Percentiles rank a stretch among this genome's conserved stretches.
Evolutionary conservation across 2,888 invertebrate species (phyloP).

Genomic region (Leucophenga maculata): DNA sequence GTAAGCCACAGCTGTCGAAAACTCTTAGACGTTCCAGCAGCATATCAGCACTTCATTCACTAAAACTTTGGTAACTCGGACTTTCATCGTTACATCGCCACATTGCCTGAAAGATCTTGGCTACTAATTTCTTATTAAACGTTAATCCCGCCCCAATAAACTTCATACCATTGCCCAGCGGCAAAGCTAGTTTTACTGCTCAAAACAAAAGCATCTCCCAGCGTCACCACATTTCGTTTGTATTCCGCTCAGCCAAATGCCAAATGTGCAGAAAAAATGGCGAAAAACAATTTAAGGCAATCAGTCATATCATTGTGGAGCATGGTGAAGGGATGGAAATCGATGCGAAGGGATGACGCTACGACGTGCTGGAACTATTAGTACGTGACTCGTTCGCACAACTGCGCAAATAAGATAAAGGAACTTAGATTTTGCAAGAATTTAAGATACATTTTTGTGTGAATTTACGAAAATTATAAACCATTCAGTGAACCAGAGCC

Average conservation of each 20-base stretch:
- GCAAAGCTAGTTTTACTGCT: neutral
- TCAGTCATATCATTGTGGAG: slow-evolving; percentile 45
- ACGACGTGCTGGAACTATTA: slow-evolving; percentile 13
- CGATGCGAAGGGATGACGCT: neutral
- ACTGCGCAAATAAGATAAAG: slow-evolving; percentile 1
- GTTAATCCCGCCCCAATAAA: slow-evolving; percentile 28
- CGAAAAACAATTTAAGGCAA: slow-evolving; percentile 61
- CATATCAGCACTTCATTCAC: no score
- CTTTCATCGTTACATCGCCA: neutral
- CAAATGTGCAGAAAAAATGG: slow-evolving; percentile 42
- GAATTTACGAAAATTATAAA: neutral
- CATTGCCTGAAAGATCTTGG: neutral
- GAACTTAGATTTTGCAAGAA: no score
- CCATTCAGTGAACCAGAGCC: neutral
- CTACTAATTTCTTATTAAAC: slow-evolving; percentile 51
- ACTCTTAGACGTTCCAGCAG: neutral
- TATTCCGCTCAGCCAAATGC: slow-evolving; percentile 41
- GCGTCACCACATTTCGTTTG: slow-evolving; percentile 34
- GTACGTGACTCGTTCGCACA: slow-evolving; percentile 19
- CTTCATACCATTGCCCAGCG: no score
- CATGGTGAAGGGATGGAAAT: slow-evolving; percentile 42
- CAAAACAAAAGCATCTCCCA: slow-evolving; percentile 29
- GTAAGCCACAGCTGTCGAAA: slow-evolving; percentile 7
- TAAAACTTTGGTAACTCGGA: no score
- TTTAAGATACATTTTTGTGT: slow-evolving; percentile 1